Evolutionary conservation across 2,797 vertebrate genomes (phyloP).

Genomic region (Thunnus albacares): DNA sequence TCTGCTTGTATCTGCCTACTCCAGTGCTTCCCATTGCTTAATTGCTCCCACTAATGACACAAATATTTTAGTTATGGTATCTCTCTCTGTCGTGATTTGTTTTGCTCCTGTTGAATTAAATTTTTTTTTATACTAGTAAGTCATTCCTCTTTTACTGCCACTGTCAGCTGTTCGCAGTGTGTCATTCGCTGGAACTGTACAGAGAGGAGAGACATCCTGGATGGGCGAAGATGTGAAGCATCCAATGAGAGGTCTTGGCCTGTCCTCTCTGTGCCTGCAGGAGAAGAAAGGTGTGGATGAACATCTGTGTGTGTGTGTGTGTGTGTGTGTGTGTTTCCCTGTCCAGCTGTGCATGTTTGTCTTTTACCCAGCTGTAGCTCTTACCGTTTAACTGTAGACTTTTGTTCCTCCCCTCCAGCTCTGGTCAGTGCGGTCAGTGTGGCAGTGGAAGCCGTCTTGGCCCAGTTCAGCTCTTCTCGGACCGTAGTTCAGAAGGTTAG

Average conservation of each 20-base stretch:
- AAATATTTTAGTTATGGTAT: slow-evolving; percentile 50
- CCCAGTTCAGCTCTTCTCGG: slow-evolving; percentile 93
- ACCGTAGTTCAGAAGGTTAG: slow-evolving; percentile 96
- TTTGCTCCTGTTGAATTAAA: slow-evolving; percentile 32
- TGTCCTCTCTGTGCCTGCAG: slow-evolving; percentile 82
- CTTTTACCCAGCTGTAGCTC: neutral
- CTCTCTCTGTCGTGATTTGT: slow-evolving; percentile 42
- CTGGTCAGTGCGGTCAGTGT: slow-evolving; percentile 88
- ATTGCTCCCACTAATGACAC: slow-evolving; percentile 56
- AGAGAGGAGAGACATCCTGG: slow-evolving; percentile 77
- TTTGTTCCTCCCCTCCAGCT: slow-evolving; percentile 79
- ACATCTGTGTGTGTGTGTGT: neutral
- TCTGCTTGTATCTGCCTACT: slow-evolving; percentile 68
- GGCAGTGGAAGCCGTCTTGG: slow-evolving; percentile 93
- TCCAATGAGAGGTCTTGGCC: slow-evolving; percentile 76
- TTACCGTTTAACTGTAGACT: slow-evolving; percentile 41
- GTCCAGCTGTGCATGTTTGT: slow-evolving; percentile 17
- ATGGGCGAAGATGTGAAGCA: slow-evolving; percentile 83
- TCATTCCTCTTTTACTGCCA: slow-evolving; percentile 49
- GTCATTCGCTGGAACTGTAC: slow-evolving; percentile 81
- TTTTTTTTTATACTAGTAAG: slow-evolving; percentile 5
- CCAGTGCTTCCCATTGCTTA: slow-evolving; percentile 68
- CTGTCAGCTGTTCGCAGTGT: slow-evolving; percentile 84
- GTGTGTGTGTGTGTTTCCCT: neutral
- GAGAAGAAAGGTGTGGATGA: slow-evolving; percentile 84